phyloP scores from a whole-genome alignment of 2,113 vertebrate species.

The Mormoops blainvillei region DNA sequence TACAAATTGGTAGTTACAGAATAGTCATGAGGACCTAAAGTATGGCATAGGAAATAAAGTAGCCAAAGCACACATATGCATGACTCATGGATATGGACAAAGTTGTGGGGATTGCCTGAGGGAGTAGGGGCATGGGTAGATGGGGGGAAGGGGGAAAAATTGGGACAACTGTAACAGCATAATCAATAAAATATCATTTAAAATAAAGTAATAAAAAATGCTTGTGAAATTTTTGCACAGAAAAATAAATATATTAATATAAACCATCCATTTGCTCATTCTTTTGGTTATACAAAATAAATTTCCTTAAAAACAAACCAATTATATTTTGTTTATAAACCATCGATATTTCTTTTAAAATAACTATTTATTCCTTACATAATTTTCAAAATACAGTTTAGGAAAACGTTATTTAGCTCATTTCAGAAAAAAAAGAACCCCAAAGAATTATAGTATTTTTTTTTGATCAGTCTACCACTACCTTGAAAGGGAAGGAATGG shows the following conservation, averaged over 20 bases:
- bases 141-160: too few relatives aligned
- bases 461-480: neutral
- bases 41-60: too few relatives aligned
- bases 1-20: too few relatives aligned
- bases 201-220: neutral
- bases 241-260: constrained; percentile 10
- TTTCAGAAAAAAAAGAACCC: neutral
- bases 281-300: neutral
- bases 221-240: neutral
- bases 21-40: too few relatives aligned
- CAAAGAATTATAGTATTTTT: neutral
- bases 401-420: neutral
- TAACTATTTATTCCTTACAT: neutral
- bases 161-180: too few relatives aligned
- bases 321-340: neutral
- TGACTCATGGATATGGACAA: too few relatives aligned
- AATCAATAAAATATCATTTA: neutral
- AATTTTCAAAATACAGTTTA: neutral
- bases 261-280: neutral
- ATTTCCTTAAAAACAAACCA: neutral
- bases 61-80: too few relatives aligned
- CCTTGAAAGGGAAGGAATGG: neutral
- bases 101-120: too few relatives aligned
- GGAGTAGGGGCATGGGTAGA: too few relatives aligned
- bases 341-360: neutral